Percentiles rank a stretch among this genome's conserved stretches.
These are phyloP conservation scores for Tetramorium parvispinum DNA, from an alignment of 1,140 invertebrate species.

Conservation along the genomic window DNA sequence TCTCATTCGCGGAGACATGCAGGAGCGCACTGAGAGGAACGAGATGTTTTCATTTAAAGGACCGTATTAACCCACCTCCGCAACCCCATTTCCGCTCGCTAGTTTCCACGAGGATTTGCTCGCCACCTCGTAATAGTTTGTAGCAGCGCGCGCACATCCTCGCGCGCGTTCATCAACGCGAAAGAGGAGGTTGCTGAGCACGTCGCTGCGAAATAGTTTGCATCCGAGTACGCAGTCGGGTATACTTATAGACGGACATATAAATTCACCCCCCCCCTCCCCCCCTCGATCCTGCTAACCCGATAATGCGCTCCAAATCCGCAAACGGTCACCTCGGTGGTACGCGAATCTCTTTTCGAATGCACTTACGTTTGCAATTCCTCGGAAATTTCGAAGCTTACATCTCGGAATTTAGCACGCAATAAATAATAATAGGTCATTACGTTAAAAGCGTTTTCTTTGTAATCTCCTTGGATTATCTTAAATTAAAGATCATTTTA, in stretches of 20 bases:
- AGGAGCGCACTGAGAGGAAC: background rate
- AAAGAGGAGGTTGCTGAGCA: slow-evolving; percentile 23
- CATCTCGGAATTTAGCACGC: background rate
- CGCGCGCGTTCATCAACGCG: slow-evolving; percentile 39
- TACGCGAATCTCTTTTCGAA: slow-evolving; percentile 5
- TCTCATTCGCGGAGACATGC: slow-evolving; percentile 40
- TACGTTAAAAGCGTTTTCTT: background rate
- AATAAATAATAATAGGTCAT: background rate
- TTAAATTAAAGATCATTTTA: background rate
- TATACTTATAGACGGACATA: slow-evolving; percentile 47
- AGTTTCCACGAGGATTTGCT: slow-evolving; percentile 66
- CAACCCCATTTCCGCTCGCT: slow-evolving; percentile 39
- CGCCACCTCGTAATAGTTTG: slow-evolving; percentile 68
- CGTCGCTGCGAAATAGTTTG: slow-evolving; percentile 51
- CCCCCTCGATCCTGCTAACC: background rate
- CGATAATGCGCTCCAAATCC: slow-evolving; percentile 29
- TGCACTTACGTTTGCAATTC: background rate
- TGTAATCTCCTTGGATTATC: background rate
- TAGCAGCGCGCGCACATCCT: slow-evolving; percentile 12
- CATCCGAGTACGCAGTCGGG: slow-evolving; percentile 16
- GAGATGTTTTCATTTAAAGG: slow-evolving; percentile 67
- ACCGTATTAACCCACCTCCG: slow-evolving; percentile 10
- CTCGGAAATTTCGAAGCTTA: background rate
- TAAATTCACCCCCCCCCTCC: background rate
- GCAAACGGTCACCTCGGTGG: slow-evolving; percentile 19